These are phyloP conservation scores for Rattus rattus DNA, from an alignment of 2,113 vertebrate genomes.

Conservation along the genomic window DNA sequence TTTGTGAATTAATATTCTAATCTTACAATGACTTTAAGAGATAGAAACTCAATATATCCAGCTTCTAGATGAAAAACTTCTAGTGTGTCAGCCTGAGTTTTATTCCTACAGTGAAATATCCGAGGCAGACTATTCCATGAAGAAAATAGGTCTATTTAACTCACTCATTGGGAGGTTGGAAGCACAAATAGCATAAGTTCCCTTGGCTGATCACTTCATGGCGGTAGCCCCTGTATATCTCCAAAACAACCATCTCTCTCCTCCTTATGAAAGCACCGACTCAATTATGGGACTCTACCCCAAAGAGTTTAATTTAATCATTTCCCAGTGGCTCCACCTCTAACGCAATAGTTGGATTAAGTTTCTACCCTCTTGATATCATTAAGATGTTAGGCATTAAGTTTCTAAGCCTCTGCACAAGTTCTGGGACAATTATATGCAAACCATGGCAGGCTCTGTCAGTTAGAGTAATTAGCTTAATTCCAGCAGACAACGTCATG, in stretches of 20 bases:
- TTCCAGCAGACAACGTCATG: neutral
- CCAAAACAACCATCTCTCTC: neutral
- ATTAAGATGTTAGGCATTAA: neutral
- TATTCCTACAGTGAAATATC: neutral
- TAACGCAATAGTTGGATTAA: neutral
- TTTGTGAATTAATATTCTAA: neutral
- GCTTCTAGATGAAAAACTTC: neutral
- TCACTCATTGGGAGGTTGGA: neutral
- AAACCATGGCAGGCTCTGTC: neutral
- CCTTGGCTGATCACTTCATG: neutral
- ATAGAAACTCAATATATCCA: neutral
- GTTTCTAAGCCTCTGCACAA: neutral
- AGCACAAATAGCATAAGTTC: neutral
- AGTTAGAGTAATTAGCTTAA: neutral
- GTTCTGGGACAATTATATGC: neutral
- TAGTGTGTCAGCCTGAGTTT: neutral
- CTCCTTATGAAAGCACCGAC: neutral
- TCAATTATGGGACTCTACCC: too few species aligned
- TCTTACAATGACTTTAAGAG: neutral
- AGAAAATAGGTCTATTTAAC: neutral
- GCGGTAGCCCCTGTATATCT: neutral
- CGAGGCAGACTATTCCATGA: neutral
- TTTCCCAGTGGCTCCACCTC: neutral
- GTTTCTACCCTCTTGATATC: neutral
- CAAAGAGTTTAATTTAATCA: neutral